These are phyloP conservation scores for Lampris megalopsis DNA, from an alignment of 2,113 vertebrate species.

Conservation along the genomic window DNA sequence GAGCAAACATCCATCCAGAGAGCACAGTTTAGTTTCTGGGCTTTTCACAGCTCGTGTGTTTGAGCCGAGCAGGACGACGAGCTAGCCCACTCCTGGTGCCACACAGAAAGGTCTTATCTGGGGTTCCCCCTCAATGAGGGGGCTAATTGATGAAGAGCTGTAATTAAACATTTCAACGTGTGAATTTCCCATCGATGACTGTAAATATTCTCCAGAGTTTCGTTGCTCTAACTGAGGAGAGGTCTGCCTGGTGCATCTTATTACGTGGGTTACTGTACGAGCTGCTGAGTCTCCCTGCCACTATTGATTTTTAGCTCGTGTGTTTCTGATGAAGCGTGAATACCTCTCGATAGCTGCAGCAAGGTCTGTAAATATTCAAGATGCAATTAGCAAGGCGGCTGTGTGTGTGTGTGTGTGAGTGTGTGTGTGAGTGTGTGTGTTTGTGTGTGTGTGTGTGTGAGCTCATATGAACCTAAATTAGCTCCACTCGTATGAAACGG, in stretches of 20 bases:
- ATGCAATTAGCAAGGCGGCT: conserved; percentile 23
- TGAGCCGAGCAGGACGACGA: conserved; percentile 62
- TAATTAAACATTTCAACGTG: conserved; percentile 69
- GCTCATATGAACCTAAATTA: too few species aligned
- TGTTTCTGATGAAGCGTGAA: conserved; percentile 44
- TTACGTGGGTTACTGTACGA: conserved; percentile 65
- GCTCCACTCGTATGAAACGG: background rate
- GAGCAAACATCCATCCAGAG: conserved; percentile 19
- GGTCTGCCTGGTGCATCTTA: conserved; percentile 63
- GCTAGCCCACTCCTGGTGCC: conserved; percentile 56
- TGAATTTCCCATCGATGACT: conserved; percentile 73
- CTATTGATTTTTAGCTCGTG: conserved; percentile 60
- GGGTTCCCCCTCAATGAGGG: conserved; percentile 47
- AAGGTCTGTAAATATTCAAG: conserved; percentile 41
- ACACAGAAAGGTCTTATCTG: conserved; percentile 66
- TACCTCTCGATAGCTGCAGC: conserved; percentile 22
- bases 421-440: background rate
- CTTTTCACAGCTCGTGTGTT: conserved; percentile 57
- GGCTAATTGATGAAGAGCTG: conserved; percentile 74
- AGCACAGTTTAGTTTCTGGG: background rate
- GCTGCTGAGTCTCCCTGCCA: conserved; percentile 47
- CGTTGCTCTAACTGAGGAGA: conserved; percentile 62
- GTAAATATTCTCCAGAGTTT: conserved; percentile 70
- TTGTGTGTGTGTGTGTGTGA: background rate
- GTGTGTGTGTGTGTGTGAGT: background rate